Base-by-base conservation (phyloP, 2,113 vertebrate genomes). In the Oriolus oriolus region DNA sequence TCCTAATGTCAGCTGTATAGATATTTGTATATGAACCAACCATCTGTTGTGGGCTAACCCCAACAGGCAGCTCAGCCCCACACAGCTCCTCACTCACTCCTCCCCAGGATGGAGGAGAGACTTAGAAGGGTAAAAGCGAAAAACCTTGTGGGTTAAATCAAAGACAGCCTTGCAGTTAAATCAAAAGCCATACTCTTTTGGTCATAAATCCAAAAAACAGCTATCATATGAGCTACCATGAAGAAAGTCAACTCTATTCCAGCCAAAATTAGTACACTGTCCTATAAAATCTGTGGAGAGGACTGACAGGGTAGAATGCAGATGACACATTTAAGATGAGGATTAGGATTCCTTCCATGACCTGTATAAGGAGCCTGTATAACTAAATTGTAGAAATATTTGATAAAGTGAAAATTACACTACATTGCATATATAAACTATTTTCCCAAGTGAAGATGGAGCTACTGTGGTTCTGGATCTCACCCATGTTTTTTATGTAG, bases 71-170 rank as follows among this genome's bases (percentile, higher is more conserved):
- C 39, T 79, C 18, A 75, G 56, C 20, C 31, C 15, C 16, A 35
- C 17, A 21, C 7, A 52, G 19, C 19, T 1, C 1, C 35, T 56
- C 11, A 2, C 8, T 65, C 18, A 16, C 28, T 70, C 6, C 5
- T 9, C 5, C 26, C 1, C 1, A 4, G 20, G 14, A n/a, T 16
- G 2, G 16, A 7, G 12, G 7, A 42, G n/a, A 57, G 30, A 69
- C 30, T 52, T 2, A 1, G 12, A 64, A 37, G 11, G 2, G 5
- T 19, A 52, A 59, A 71, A 68, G 9, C 21, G 33, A 52, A 41
- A 65, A 75, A 60, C 6, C 7, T 50, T 10, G 0, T 14, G 12
- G 3, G 6, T 27, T 66, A 33, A 50, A 28, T n/a, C 31, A 53
- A 64, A 19, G 15, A 69, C 3, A 16, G 3, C 50, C 16, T 50